Base-by-base conservation (phyloP, 2,797 vertebrate species). In the Zenarchopterus dispar region DNA sequence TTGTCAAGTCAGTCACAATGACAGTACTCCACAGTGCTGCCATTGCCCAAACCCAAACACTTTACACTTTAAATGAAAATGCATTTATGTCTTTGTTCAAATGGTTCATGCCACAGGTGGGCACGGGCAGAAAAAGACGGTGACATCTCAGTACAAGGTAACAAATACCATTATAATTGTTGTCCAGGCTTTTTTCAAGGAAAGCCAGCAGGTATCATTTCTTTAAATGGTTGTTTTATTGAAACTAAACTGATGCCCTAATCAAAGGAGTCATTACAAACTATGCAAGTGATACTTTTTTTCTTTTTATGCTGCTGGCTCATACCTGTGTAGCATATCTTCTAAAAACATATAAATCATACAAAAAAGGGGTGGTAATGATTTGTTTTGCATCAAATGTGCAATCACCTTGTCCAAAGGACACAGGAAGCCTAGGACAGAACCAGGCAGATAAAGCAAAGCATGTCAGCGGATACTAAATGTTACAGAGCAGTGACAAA, bases 241-340 rank as follows among this genome's bases (percentile, higher is more conserved):
- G 73, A 85, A 80, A 78, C 70, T 83, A 88, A 90, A 87, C 80
- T 81, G 52, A 73, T 63, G 81, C 77, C 80, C 80, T 88, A 88
- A 88, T 91, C 79, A 87, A 82, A 85, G 55, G 73, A 79, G 86
- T 82, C 81, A 87, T 87, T 90, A 63, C 81, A 88, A 82, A 90
- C 75, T 85, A 84, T 83, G 70, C 16, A 65, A 51, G 77, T 84
- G 84, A 73, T 70, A 69, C 67, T 68, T 71, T 64, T 36, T 62
- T 42, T 11, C 53, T 86, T 82, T 90, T 90, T 82, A 85, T 77
- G 86, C 89, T 87, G 63, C 75, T 60, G 84, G 86, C 84, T 84
- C 52, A 57, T 66, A 36, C 55, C 66, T 70, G 54, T 82, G 78
- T 70, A 79, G 65, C 58, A 75, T 58, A 70, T 65, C 84, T 81